Evolutionary conservation across 1,140 invertebrate genomes (phyloP).

Genomic region (Pteromalus puparum): DNA sequence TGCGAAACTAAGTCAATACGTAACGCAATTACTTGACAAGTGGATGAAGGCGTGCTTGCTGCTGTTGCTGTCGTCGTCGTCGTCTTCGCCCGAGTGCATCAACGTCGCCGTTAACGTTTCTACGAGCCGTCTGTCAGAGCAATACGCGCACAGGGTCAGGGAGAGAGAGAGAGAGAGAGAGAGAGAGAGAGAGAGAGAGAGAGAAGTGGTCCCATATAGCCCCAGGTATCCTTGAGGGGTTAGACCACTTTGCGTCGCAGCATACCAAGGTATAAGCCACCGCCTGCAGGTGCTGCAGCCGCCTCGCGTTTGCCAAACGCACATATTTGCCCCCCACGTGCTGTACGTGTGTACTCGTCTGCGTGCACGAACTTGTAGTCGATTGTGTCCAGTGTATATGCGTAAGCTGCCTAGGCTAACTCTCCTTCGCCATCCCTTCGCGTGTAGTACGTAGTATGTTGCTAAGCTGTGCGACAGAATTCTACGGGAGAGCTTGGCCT

Average conservation of each 20-base stretch:
- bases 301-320: background rate
- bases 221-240: background rate
- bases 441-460: background rate
- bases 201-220: background rate
- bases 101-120: background rate
- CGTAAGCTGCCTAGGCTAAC: background rate
- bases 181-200: background rate
- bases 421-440: background rate
- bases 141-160: background rate
- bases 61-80: too few relatives aligned
- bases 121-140: background rate
- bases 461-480: background rate
- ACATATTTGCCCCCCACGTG: background rate
- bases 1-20: slow-evolving; percentile 70
- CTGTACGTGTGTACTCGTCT: background rate
- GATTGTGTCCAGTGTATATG: background rate
- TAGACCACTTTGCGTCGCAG: background rate
- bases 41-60: slow-evolving; percentile 56
- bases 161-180: background rate
- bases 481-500: background rate
- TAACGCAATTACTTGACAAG: slow-evolving; percentile 71
- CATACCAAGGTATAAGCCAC: background rate
- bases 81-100: background rate
- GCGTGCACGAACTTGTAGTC: background rate
- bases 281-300: background rate